These are phyloP conservation scores for Eptesicus fuscus DNA, from an alignment of 2,113 vertebrate species.

Conservation along the genomic window DNA sequence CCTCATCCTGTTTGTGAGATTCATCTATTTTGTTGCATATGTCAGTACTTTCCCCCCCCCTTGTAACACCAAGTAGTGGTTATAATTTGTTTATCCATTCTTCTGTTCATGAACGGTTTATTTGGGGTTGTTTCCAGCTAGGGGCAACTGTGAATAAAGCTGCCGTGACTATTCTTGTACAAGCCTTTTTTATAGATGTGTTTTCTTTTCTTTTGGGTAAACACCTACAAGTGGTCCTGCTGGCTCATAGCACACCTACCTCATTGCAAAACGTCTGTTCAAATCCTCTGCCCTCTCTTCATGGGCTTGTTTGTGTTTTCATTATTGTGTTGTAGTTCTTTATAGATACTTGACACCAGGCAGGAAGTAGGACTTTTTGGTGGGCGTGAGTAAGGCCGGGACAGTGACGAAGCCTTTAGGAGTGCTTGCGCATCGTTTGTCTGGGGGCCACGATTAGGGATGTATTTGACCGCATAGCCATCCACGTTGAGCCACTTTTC, in stretches of 20 bases:
- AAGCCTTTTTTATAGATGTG: neutral
- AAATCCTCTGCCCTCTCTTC: neutral
- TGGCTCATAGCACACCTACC: neutral
- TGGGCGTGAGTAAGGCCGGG: neutral
- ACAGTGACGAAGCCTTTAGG: neutral
- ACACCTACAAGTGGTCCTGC: neutral
- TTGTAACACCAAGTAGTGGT: neutral
- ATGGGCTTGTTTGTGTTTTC: neutral
- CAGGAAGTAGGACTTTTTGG: neutral
- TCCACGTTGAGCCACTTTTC: no score
- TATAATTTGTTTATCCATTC: neutral
- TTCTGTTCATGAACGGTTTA: neutral
- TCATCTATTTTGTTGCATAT: neutral
- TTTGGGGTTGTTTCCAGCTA: neutral
- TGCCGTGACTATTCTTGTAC: neutral
- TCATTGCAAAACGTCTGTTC: neutral
- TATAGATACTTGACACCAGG: neutral
- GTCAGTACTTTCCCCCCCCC: neutral
- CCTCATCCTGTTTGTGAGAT: neutral
- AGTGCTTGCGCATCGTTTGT: neutral
- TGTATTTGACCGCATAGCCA: neutral
- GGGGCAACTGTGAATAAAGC: neutral
- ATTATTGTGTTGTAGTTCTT: neutral
- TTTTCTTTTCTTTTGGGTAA: neutral
- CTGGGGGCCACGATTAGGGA: neutral